Evolutionary conservation across 1,140 invertebrate genomes (phyloP), one percentile per base, ranked within the genome.

Genomic region (Drosophila prosaltans): DNA sequence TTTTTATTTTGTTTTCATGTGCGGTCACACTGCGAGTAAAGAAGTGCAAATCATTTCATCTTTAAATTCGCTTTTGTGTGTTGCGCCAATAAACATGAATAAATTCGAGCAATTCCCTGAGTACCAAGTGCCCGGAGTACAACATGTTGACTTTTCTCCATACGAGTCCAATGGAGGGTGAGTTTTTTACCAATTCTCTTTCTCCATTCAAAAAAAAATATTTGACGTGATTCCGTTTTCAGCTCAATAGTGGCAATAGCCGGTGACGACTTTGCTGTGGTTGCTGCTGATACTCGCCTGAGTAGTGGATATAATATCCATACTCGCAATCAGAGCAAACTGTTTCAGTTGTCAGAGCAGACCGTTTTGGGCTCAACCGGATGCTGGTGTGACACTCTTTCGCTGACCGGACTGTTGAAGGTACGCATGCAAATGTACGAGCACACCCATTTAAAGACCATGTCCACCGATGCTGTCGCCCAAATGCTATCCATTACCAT

Each of bases 301-400:
- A 97, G 96, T 92, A 94, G 96, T 72, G 98, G 98, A 1, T 98
- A 96, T 92, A 96, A 95, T 3, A 98, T 99, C 91, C 96, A 97
- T 70, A 97, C 97, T 0, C 94, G 98, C 28, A 94, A 97, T 30
- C 97, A 98, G 90, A 95, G 97, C 41, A 98, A 98, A 92, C 91
- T 98, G 4, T 97, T 97, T 71, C 92, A 94, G 72, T 92, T 98
- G 36, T 97, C 97, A 0, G 92, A 95, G 0, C 95, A 93, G 43
- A 98, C 98, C 36, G 95, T 99, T 58, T 93, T 99, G 43, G 98
- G 97, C 2, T 95, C 96, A 77, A 95, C 96, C 65, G 99, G 99
- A 40, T 99, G 99, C 93, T 99, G 99, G 97, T 98, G 98, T 83
- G 99, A 99, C 93, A 97, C 97, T n/a, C 93, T 99, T 1, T 98